Conservation (phyloP, 2,797 vertebrate genomes). For the Rhinella marina region DNA sequence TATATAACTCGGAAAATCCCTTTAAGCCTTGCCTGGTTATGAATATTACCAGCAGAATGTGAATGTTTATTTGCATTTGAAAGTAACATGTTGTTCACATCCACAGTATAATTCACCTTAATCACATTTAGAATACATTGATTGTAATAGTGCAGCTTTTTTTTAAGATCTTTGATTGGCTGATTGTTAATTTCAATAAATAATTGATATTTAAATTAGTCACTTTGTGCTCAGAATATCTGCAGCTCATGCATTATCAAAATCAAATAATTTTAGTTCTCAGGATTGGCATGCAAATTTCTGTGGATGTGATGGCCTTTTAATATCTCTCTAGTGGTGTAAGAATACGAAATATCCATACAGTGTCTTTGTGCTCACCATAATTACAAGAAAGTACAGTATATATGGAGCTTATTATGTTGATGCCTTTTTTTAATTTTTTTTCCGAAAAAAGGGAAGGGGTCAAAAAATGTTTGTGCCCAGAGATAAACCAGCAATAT, state of each 20-base stretch:
- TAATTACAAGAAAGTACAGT: no score
- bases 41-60: background rate
- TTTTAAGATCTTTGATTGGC: background rate
- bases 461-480: no score
- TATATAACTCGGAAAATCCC: no score
- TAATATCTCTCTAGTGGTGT: background rate
- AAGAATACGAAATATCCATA: background rate
- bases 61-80: conserved; percentile 8
- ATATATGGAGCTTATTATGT: no score
- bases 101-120: background rate
- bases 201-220: conserved; percentile 38
- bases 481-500: no score
- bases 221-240: conserved; percentile 26
- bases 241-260: conserved; percentile 9
- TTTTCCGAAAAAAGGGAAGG: no score
- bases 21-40: background rate
- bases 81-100: background rate
- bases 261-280: conserved; percentile 9
- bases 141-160: background rate
- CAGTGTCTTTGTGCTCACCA: background rate
- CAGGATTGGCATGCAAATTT: background rate
- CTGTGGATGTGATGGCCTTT: background rate
- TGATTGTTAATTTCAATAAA: conserved; percentile 24
- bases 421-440: no score
- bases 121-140: background rate